Percentiles rank a stretch among this genome's conserved stretches.
Evolutionary conservation across 2,113 vertebrate species (phyloP).

Genomic region (Talpa occidentalis): DNA sequence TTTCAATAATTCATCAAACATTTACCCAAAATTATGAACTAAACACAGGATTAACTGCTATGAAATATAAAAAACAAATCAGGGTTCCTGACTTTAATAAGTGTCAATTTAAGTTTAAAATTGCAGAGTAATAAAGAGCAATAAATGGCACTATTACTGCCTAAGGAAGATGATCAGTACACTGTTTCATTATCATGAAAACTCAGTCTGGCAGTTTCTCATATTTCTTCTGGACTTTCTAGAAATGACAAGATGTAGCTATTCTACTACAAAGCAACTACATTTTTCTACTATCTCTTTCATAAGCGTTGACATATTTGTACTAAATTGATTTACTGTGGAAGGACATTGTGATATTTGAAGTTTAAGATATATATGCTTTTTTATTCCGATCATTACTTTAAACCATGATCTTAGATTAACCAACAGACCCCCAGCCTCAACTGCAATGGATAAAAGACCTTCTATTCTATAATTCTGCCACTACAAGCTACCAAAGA

Average conservation of each 20-base stretch:
- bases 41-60: not conserved
- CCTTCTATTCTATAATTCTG: not conserved
- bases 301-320: not conserved
- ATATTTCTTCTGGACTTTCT: not conserved
- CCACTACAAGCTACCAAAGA: not conserved
- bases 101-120: slow-evolving; percentile 2
- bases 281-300: not conserved
- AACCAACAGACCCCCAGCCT: not conserved
- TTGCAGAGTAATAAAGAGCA: not conserved
- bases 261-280: slow-evolving; percentile 10
- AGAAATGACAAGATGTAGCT: not conserved
- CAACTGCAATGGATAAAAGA: not conserved
- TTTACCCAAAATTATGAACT: not conserved
- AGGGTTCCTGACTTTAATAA: not conserved
- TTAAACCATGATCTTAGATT: slow-evolving; percentile 18
- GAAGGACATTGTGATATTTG: not conserved
- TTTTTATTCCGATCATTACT: not conserved
- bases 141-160: not conserved
- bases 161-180: not conserved
- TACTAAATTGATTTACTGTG: not conserved
- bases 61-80: not conserved
- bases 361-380: not conserved
- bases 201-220: not conserved
- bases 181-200: not conserved
- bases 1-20: not conserved